These are phyloP conservation scores for Cirrhinus molitorella DNA, from an alignment of 2,797 vertebrate species.

Conservation along the genomic window DNA sequence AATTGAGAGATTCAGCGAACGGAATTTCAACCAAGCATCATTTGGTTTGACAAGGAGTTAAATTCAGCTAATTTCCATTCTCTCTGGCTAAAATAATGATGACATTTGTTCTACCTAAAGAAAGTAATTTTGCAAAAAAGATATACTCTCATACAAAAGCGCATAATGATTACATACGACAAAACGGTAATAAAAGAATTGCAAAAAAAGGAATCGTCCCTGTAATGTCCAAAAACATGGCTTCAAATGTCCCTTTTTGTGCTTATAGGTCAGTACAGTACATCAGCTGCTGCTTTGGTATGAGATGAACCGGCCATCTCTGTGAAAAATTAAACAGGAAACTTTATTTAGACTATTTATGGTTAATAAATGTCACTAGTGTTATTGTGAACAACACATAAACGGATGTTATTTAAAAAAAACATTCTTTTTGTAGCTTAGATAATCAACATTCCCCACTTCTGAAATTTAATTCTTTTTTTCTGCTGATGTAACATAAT, in stretches of 20 bases:
- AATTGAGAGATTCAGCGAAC: background rate
- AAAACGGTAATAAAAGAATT: background rate
- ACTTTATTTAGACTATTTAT: background rate
- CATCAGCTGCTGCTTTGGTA: constrained; percentile 4
- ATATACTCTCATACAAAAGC: background rate
- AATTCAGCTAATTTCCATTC: background rate
- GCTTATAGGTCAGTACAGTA: background rate
- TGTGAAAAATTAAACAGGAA: background rate
- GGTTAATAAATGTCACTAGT: background rate
- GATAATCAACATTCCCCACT: background rate
- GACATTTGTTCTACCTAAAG: background rate
- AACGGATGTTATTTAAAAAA: background rate
- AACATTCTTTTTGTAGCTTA: background rate
- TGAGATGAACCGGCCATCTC: constrained; percentile 71
- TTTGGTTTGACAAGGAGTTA: background rate
- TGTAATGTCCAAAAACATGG: constrained; percentile 26
- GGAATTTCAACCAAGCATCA: background rate
- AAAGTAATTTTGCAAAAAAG: background rate
- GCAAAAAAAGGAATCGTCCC: background rate
- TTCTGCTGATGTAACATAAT: too few relatives aligned
- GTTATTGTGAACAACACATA: background rate
- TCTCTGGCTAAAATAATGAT: background rate
- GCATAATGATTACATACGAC: background rate
- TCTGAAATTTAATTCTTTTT: background rate
- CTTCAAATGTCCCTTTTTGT: constrained; percentile 14